Evolutionary conservation across 1,140 invertebrate species (phyloP).

Genomic region (Eurosta solidaginis): DNA sequence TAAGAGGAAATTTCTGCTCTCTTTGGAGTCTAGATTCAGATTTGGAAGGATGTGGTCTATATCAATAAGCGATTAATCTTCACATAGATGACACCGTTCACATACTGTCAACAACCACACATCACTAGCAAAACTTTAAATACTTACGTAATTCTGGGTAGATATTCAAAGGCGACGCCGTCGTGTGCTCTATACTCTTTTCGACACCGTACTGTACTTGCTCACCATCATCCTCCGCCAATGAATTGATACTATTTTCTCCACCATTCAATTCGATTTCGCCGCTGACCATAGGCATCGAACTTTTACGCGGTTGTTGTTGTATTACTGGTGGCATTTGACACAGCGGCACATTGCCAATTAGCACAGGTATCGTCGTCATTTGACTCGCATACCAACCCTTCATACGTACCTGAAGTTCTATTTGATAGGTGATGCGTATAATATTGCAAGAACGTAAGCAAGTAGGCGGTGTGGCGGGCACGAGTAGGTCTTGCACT

Average conservation of each 20-base stretch:
- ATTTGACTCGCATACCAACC: conserved; percentile 61
- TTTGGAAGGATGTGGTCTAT: too few species aligned
- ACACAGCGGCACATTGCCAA: conserved; percentile 64
- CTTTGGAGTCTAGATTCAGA: too few species aligned
- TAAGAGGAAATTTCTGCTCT: too few species aligned
- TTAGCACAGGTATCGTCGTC: conserved; percentile 61
- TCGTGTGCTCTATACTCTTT: too few species aligned
- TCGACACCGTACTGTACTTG: neutral
- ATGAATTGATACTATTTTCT: neutral
- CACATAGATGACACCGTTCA: too few species aligned
- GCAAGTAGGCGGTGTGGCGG: conserved; percentile 70
- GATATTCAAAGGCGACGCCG: neutral
- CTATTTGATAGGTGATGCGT: conserved; percentile 71
- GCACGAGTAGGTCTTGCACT: conserved; percentile 63
- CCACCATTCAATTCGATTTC: neutral
- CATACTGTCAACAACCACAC: too few species aligned
- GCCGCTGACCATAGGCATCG: neutral
- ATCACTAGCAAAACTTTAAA: too few species aligned
- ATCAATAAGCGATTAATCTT: too few species aligned
- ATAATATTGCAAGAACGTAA: conserved; percentile 71
- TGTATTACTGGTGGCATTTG: conserved; percentile 44
- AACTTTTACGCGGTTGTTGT: conserved; percentile 41
- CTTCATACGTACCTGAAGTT: conserved; percentile 62
- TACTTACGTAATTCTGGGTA: conserved; percentile 42
- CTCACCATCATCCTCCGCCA: neutral